Base-by-base conservation (phyloP, 2,888 invertebrate species). In the Dryadula phaetusa region DNA sequence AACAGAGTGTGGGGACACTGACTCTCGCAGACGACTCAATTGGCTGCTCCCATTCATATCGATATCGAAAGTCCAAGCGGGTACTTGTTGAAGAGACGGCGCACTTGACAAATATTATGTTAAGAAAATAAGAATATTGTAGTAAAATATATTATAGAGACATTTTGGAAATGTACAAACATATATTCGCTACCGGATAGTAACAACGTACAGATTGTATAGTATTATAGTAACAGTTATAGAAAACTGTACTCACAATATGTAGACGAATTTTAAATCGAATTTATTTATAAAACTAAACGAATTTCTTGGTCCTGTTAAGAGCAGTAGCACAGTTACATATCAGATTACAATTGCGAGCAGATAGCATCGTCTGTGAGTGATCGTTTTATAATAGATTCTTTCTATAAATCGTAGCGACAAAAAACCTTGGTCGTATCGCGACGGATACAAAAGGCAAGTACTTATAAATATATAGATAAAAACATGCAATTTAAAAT, bases 1-100 rank as follows among this genome's bases (percentile, higher is more conserved):
- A 69, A 69, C 61, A 25, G 62, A 49, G 44, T 34, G 53, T 28
- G 60, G 22, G 69, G 63, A 46, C 20, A 54, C 52, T 66, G 69
- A 69, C 63, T 56, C 46, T 47, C 10, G 20, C 61, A 66, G 32
- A 61, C n/a, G 53, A 44, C 52, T 49, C 34, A 47, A 62, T 44
- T 46, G 42, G 14, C 7, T 46, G 28, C 10, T 28, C 52, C 16
- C 44, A 28, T 42, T 52, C 42, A 62, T 44, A 49, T 49, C 34
- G 37, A 49, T 62, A 52, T 49, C 37, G 37, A 62, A 47, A 37
- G n/a, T 62, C 20, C 22, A 37, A 25, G n/a, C 10, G 22, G 7
- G 8, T 22, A 37, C 7, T 37, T 20, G 18, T 37, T 28, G 16
- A 28, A 16, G 28, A 1, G 25, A 46, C 22, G 46, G 3, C n/a